Base-by-base conservation (phyloP, 2,888 invertebrate species). In the Polymixis lichenea region DNA sequence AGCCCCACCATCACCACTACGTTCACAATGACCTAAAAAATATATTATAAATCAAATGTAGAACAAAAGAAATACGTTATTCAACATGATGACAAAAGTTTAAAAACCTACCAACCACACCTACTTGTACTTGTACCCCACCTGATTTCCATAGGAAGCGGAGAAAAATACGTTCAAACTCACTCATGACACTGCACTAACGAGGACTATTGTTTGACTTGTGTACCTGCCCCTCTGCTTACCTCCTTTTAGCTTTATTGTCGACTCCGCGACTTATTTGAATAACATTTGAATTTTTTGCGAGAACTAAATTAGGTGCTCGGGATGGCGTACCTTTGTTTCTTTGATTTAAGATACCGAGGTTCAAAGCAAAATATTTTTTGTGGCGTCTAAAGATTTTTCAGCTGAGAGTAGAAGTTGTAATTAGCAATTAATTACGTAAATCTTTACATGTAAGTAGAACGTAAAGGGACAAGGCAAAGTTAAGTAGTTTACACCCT, bases 131-230 rank as follows among this genome's bases (percentile, higher is more conserved):
- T 28, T n/a, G 53, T 60, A 17, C 53, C 32, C 15, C n/a, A 70
- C 61, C 81, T 82, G 43, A 83, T 83, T 85, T 82, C 71, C 85
- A 85, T 82, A 67, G 58, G 66, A 70, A 82, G 85, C 82, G 83
- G n/a, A 70, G 85, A 65, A 85, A 80, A 85, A 82, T 82, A 83
- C 82, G 53, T 82, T 66, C 28, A 72, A 78, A 85, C 69, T 81
- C 72, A 70, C 85, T 75, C 82, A 83, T 81, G 82, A 74, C 73
- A n/a, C 53, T 68, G 77, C 58, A 56, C 73, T 85, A 85, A 83
- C 83, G 85, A 83, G 83, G 19, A 58, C 61, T 62, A 85, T 85
- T 84, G 85, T 84, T 83, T 83, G 85, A 75, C 65, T 84, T 71
- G 72, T 84, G 72, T 73, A 70, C 80, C 75, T 83, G 58, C 67